phyloP scores from a whole-genome alignment of 2,888 invertebrate species.

The Hirudinaria manillensis region DNA sequence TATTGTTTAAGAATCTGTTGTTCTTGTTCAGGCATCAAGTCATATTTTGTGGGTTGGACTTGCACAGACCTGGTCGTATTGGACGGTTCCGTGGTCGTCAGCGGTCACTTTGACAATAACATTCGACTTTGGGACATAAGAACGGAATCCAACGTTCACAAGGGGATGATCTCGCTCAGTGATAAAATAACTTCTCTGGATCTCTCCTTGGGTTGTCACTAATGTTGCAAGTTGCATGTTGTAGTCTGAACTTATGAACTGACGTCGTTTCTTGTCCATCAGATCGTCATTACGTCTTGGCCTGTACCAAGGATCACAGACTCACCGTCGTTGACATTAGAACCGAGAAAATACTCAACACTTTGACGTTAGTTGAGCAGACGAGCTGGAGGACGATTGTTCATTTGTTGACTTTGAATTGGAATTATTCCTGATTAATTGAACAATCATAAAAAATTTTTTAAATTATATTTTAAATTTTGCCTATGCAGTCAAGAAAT shows the following conservation, averaged over 20 bases:
- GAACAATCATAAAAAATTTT: too few relatives aligned
- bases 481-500: too few relatives aligned
- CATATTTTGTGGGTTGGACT: slow-evolving; percentile 74
- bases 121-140: slow-evolving; percentile 93
- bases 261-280: neutral
- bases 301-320: slow-evolving; percentile 16
- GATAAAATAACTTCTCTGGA: slow-evolving; percentile 92
- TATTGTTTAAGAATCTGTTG: neutral
- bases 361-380: neutral
- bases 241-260: too few relatives aligned
- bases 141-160: slow-evolving; percentile 54
- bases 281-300: neutral
- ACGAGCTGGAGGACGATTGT: too few relatives aligned
- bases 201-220: slow-evolving; percentile 78
- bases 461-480: too few relatives aligned
- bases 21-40: slow-evolving; percentile 49
- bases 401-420: too few relatives aligned
- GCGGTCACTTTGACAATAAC: slow-evolving; percentile 94
- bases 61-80: slow-evolving; percentile 87
- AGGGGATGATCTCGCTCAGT: slow-evolving; percentile 78
- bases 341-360: slow-evolving; percentile 3
- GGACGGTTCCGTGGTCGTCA: slow-evolving; percentile 69
- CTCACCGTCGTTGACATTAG: slow-evolving; percentile 4
- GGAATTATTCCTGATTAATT: too few relatives aligned
- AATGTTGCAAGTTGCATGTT: neutral